Base-by-base conservation (phyloP, 2,797 vertebrate species). In the Onychomys arenicola region DNA sequence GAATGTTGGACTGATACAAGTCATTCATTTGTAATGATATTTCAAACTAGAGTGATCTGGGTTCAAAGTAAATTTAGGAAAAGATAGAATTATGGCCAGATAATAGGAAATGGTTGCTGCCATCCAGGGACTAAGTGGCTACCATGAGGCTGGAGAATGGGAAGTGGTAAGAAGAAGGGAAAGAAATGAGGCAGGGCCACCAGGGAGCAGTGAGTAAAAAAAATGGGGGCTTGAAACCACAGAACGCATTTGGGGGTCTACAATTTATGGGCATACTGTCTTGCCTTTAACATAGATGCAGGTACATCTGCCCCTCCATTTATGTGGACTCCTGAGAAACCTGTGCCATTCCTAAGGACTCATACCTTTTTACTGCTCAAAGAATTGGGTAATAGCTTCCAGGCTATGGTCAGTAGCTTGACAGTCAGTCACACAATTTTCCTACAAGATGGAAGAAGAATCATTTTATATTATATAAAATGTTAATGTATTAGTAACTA, bases 381-480 rank as follows among this genome's bases (percentile, higher is more conserved):
- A 93, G 90, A 98, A 89, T 71, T 95, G n/a, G 5, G 13, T 98
- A 96, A 96, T 94, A 97, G 61, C 92, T 98, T 97, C 96, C 59
- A 90, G 95, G 87, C 96, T 96, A 96, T 97, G 92, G 82, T 65
- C 92, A 95, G 67, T 87, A 84, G 81, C 75, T 88, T 71, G 76
- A 98, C 97, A 97, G 95, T 96, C 94, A 96, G 95, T 96, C 95
- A 96, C 96, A 92, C 83, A 94, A 73, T 43, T 97, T 98, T 92
- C 83, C 87, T 61, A 49, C 89, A 90, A 84, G 52, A 57, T 94
- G 19, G 46, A 94, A 93, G 19, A 10, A 77, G 82, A 84, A 61
- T 59, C 32, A 16, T 76, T 55, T 43, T 43, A 75, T 75, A 43
- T 25, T 13, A 27, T 14, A 75, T 43, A 6, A 27, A 43, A 75